These are phyloP conservation scores for Agrotis segetum DNA, from an alignment of 2,888 invertebrate genomes.

Conservation along the genomic window DNA sequence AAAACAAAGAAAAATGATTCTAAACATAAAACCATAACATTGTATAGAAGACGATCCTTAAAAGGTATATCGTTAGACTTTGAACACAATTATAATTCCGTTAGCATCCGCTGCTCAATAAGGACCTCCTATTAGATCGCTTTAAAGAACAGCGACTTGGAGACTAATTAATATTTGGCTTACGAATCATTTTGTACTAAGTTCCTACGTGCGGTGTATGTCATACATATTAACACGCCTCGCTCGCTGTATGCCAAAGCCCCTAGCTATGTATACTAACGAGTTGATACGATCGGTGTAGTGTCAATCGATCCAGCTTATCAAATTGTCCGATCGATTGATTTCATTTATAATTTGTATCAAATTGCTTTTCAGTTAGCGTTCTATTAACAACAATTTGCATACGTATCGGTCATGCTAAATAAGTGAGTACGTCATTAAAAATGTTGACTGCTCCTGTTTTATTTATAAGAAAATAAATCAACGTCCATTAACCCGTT, in stretches of 20 bases:
- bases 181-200: slow-evolving; percentile 57
- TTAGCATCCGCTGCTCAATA: slow-evolving; percentile 30
- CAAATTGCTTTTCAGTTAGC: slow-evolving; percentile 55
- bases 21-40: no score
- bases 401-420: slow-evolving; percentile 53
- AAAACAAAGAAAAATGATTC: background rate
- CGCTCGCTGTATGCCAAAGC: slow-evolving; percentile 19
- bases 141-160: slow-evolving; percentile 31
- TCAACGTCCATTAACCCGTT: slow-evolving; percentile 38
- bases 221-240: slow-evolving; percentile 37
- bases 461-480: slow-evolving; percentile 60
- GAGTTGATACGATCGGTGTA: slow-evolving; percentile 37
- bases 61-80: slow-evolving; percentile 15
- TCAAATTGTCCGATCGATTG: slow-evolving; percentile 55
- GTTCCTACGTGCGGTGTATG: slow-evolving; percentile 44
- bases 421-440: slow-evolving; percentile 41
- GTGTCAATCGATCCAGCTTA: slow-evolving; percentile 57
- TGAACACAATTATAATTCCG: slow-evolving; percentile 23
- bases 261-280: slow-evolving; percentile 25
- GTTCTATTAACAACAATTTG: slow-evolving; percentile 58
- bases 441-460: slow-evolving; percentile 37
- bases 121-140: slow-evolving; percentile 36
- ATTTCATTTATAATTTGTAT: slow-evolving; percentile 59
- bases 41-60: background rate
- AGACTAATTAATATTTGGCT: slow-evolving; percentile 53